phyloP scores from a whole-genome alignment of 2,113 vertebrate genomes.

The Dascyllus trimaculatus region DNA sequence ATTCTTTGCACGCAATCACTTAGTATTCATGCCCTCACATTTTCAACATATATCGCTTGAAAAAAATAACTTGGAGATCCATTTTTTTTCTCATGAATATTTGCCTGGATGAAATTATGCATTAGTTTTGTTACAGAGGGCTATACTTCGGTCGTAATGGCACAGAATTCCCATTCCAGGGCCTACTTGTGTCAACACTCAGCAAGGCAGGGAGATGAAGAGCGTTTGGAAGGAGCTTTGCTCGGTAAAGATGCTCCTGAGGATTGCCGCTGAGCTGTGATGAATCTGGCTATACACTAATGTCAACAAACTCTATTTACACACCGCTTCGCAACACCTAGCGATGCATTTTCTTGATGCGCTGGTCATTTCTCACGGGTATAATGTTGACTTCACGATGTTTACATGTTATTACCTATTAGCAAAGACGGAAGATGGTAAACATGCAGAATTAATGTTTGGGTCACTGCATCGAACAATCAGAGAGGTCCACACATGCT shows the following conservation, averaged over 20 bases:
- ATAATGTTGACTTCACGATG: slow-evolving; percentile 29
- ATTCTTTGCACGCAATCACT: neutral
- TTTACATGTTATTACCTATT: slow-evolving; percentile 27
- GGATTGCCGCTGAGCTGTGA: slow-evolving; percentile 61
- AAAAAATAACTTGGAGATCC: slow-evolving; percentile 5
- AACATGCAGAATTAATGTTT: slow-evolving; percentile 30
- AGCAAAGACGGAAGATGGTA: slow-evolving; percentile 11
- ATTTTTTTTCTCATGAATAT: slow-evolving; percentile 49
- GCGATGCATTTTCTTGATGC: slow-evolving; percentile 23
- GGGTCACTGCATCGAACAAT: slow-evolving; percentile 26
- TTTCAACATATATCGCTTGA: slow-evolving; percentile 4
- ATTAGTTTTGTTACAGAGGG: slow-evolving; percentile 29
- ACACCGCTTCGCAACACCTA: slow-evolving; percentile 19
- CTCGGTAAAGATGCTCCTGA: slow-evolving; percentile 65
- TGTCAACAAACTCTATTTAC: slow-evolving; percentile 63
- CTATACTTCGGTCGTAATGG: slow-evolving; percentile 44
- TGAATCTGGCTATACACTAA: slow-evolving; percentile 55
- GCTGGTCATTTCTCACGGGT: slow-evolving; percentile 43
- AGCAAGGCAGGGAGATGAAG: slow-evolving; percentile 48
- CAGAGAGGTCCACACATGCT: slow-evolving; percentile 8
- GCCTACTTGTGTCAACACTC: slow-evolving; percentile 59
- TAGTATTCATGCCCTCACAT: slow-evolving; percentile 28
- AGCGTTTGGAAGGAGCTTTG: slow-evolving; percentile 44
- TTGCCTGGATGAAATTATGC: slow-evolving; percentile 38
- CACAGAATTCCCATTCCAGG: slow-evolving; percentile 50